Evolutionary conservation across 1,140 invertebrate genomes (phyloP), one percentile per base, ranked within the genome.

Genomic region (Bombus confusus): DNA sequence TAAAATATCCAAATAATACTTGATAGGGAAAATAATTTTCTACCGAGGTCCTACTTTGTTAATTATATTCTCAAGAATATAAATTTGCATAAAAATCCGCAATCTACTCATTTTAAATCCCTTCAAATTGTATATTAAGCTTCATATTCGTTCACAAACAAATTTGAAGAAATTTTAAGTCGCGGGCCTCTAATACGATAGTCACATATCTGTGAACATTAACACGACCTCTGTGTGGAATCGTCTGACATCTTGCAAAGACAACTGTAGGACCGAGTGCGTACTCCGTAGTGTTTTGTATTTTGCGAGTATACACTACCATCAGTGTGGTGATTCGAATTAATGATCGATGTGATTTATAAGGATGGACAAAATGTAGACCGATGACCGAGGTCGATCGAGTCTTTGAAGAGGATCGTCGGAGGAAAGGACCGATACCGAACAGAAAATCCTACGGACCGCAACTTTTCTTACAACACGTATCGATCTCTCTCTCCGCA

Each of bases 401-500:
- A 34, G 39, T n/a, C 28, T 31, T 12, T 59, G n/a, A 18, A 43
- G 68, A 39, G 4, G 57, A 47, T 52, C 28, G 64, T 62, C 34
- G 18, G 34, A 41, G 43, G 43, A 43, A 12, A 64, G 34, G 2
- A 68, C 66, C n/a, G 59, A 64, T 43, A 68, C 13, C 37, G n/a
- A 18, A 80, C 43, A 31, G 47, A 80, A 57, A 69, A 72, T 31
- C 15, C 18, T 43, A 68, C 59, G 52, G 41, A 62, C 68, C 52
- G 64, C 69, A 80, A 86, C n/a, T 68, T 82, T 79, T 77, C 62
- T 73, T 47, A 73, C 25, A 80, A 83, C 88, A 73, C 88, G 69
- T 93, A 93, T 93, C 92, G 93, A 93, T 93, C 90, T 83, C 59
- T 62, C 78, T 62, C 78, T 66, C 73, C 79, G 72, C 80, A 85